These are phyloP conservation scores for Sphaeramia orbicularis DNA, from an alignment of 2,797 vertebrate genomes.

Conservation along the genomic window DNA sequence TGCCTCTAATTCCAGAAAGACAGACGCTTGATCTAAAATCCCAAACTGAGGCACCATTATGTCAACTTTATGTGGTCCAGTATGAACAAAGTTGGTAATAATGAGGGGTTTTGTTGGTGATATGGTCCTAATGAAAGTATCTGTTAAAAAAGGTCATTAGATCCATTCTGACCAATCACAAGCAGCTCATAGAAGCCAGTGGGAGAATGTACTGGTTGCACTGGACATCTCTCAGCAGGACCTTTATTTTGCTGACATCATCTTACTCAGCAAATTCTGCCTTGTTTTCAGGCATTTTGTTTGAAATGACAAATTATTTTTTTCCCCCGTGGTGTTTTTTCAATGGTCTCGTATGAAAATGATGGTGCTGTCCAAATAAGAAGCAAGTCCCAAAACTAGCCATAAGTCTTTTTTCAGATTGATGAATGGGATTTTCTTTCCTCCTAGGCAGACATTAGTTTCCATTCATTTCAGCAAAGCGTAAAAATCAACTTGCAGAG, in stretches of 20 bases:
- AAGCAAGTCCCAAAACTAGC: too few relatives aligned
- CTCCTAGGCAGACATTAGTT: constrained; percentile 42
- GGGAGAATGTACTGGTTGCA: neutral
- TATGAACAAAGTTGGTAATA: too few relatives aligned
- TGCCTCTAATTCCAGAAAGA: too few relatives aligned
- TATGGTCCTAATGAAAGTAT: too few relatives aligned
- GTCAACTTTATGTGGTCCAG: too few relatives aligned
- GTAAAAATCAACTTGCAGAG: constrained; percentile 39
- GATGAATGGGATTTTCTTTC: constrained; percentile 32
- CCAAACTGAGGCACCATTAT: too few relatives aligned
- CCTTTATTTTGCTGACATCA: neutral
- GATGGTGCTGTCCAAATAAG: neutral
- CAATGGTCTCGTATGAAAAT: too few relatives aligned
- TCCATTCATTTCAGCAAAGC: constrained; percentile 48
- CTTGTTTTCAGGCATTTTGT: neutral
- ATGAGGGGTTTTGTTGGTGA: too few relatives aligned
- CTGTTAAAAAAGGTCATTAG: neutral
- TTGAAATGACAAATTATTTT: neutral
- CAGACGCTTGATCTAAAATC: too few relatives aligned
- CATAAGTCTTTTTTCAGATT: constrained; percentile 10
- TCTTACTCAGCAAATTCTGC: too few relatives aligned
- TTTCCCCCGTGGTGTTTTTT: too few relatives aligned
- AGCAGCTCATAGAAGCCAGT: neutral
- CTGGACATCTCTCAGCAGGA: neutral
- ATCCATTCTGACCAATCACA: neutral